These are phyloP conservation scores for Dysidea cf. avara DNA, from an alignment of 37 sponge, comb jelly and placozoan genomes.

Conservation along the genomic window DNA sequence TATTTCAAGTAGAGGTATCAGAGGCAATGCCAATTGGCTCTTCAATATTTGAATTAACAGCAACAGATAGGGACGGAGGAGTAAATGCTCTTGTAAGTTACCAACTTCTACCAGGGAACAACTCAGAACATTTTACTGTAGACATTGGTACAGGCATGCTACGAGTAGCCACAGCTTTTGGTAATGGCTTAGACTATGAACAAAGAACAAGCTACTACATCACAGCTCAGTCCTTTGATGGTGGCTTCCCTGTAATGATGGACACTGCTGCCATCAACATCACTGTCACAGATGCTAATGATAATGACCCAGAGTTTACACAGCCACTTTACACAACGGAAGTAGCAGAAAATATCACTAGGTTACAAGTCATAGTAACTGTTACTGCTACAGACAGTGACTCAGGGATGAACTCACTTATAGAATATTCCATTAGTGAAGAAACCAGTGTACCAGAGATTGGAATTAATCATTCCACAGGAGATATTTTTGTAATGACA, in stretches of 20 bases:
- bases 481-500: background rate
- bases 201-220: constrained; percentile 18
- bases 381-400: constrained; percentile 24
- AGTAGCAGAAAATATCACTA: background rate
- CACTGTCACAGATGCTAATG: constrained; percentile 14
- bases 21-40: no score
- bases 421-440: constrained; percentile 27
- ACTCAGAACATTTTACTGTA: constrained; percentile 21
- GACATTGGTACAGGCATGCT: constrained; percentile 38
- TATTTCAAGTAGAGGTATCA: background rate
- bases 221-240: constrained; percentile 26
- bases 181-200: constrained; percentile 61
- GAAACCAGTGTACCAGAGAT: constrained; percentile 20
- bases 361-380: background rate
- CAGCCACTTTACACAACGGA: background rate
- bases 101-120: background rate
- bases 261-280: background rate
- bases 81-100: constrained; percentile 14
- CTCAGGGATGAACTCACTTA: constrained; percentile 19
- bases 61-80: constrained; percentile 43
- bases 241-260: background rate
- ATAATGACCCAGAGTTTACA: constrained; percentile 6
- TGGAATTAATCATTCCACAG: background rate
- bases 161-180: background rate
- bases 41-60: constrained; percentile 27